Conservation (phyloP, 2,113 vertebrate genomes). For the Empidonax alnorum region DNA sequence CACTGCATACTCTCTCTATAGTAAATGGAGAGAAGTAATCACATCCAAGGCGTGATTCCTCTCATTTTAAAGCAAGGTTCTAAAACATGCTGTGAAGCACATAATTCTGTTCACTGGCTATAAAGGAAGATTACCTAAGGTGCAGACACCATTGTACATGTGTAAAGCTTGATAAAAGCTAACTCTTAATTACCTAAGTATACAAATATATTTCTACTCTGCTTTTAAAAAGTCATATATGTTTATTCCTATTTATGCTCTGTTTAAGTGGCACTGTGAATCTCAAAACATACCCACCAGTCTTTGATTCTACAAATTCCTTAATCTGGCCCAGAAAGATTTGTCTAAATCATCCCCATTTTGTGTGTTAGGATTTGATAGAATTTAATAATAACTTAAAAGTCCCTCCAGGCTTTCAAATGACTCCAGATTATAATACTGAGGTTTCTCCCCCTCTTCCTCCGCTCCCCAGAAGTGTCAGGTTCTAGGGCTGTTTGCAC, state of each 20-base stretch:
- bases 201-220: background rate
- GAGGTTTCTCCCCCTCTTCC: background rate
- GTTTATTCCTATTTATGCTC: background rate
- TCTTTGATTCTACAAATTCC: background rate
- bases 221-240: background rate
- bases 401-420: background rate
- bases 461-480: background rate
- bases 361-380: background rate
- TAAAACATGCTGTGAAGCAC: background rate
- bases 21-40: background rate
- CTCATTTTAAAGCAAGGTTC: background rate
- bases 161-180: background rate
- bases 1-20: background rate
- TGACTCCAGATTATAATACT: background rate
- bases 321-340: background rate
- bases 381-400: background rate
- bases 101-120: background rate
- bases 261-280: background rate
- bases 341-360: background rate
- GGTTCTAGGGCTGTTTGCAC: background rate
- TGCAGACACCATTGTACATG: background rate
- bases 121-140: background rate
- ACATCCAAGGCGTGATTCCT: background rate
- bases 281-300: background rate
- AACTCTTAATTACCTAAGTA: background rate